These are phyloP conservation scores for Struthio camelus DNA, from an alignment of 2,113 vertebrate genomes.

Conservation along the genomic window DNA sequence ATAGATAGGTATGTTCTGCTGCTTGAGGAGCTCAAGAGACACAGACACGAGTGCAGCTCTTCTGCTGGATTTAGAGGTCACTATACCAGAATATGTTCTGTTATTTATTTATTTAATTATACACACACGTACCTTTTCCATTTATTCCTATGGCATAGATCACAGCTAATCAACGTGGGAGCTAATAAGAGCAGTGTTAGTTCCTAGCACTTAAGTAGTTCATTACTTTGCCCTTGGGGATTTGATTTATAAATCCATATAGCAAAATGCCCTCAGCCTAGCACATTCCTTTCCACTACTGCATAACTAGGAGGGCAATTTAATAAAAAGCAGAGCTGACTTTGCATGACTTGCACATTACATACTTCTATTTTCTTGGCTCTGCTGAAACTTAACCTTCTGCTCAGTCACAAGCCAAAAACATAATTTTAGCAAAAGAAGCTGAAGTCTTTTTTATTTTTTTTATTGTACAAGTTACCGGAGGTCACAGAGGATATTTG, in stretches of 20 bases:
- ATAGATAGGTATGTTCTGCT: not conserved
- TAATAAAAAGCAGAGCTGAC: slow-evolving; percentile 64
- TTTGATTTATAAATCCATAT: slow-evolving; percentile 61
- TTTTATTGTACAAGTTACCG: not conserved
- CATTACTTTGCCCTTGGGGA: slow-evolving; percentile 55
- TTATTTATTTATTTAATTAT: slow-evolving; percentile 27
- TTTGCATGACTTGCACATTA: slow-evolving; percentile 64
- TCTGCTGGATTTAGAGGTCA: slow-evolving; percentile 17
- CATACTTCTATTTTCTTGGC: slow-evolving; percentile 43
- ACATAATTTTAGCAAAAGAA: not conserved
- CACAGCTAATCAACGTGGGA: slow-evolving; percentile 54
- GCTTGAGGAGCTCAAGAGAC: not conserved
- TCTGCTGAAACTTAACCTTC: slow-evolving; percentile 42
- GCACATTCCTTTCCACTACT: slow-evolving; percentile 55
- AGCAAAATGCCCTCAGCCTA: slow-evolving; percentile 57
- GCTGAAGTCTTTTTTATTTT: not conserved
- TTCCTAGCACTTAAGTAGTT: slow-evolving; percentile 44
- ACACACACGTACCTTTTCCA: not conserved
- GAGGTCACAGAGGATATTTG: not conserved
- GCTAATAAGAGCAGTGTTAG: slow-evolving; percentile 33
- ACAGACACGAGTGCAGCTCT: not conserved
- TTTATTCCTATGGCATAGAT: slow-evolving; percentile 18
- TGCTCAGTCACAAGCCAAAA: slow-evolving; percentile 15
- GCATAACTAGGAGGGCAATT: slow-evolving; percentile 46
- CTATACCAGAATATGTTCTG: not conserved